Evolutionary conservation across 2,888 invertebrate species (phyloP).

Genomic region (Caenorhabditis angaria): DNA sequence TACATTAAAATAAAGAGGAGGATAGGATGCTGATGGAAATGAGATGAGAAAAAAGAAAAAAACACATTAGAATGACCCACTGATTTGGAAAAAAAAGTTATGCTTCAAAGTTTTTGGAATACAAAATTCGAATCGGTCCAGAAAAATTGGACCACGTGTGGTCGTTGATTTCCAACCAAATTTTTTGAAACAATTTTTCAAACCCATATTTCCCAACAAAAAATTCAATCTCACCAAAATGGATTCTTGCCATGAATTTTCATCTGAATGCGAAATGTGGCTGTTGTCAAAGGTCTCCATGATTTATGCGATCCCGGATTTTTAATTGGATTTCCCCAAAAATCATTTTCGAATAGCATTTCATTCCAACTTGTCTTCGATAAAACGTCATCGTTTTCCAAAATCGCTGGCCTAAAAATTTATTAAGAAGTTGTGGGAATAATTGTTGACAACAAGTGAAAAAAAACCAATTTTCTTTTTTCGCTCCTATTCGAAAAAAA

Average conservation of each 20-base stretch:
- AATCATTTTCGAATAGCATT: conserved; percentile 79
- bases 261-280: conserved; percentile 87
- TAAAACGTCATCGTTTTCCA: not conserved
- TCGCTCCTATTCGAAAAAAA: not conserved
- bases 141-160: too few relatives aligned
- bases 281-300: conserved; percentile 89
- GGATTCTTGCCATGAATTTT: conserved; percentile 76
- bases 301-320: conserved; percentile 95
- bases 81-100: too few relatives aligned
- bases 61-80: too few relatives aligned
- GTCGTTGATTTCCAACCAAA: too few relatives aligned
- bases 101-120: too few relatives aligned
- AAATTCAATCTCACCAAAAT: conserved; percentile 38
- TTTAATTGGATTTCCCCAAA: conserved; percentile 92
- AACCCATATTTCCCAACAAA: too few relatives aligned
- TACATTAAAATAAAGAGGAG: too few relatives aligned
- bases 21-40: too few relatives aligned
- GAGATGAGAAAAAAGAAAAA: too few relatives aligned
- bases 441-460: not conserved
- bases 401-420: not conserved
- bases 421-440: not conserved
- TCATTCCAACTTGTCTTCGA: not conserved
- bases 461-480: not conserved
- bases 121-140: too few relatives aligned
- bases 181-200: too few relatives aligned